Conservation (phyloP, 2,888 invertebrate species). For the Lithophane semibrunnea region DNA sequence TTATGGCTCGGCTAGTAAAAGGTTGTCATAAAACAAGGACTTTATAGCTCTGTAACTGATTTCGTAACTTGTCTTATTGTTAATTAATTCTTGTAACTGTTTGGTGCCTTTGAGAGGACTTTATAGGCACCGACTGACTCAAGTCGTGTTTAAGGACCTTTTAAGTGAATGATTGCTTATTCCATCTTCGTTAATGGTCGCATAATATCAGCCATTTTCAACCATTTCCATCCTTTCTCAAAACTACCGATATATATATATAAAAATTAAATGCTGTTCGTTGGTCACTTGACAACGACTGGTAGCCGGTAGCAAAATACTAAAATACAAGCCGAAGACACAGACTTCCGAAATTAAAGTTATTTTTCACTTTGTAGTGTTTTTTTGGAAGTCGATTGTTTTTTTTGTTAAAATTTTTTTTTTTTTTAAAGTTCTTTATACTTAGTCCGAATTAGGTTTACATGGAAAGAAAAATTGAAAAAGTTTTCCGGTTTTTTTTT, state of each 20-base stretch:
- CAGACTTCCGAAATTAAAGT: no score
- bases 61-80: slow-evolving; percentile 49
- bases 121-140: slow-evolving; percentile 33
- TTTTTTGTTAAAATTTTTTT: no score
- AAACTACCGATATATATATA: slow-evolving; percentile 5
- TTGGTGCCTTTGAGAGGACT: slow-evolving; percentile 28
- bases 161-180: slow-evolving; percentile 26
- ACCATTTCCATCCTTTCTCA: neutral
- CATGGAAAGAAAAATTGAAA: neutral
- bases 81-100: slow-evolving; percentile 47
- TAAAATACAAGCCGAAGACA: no score
- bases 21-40: slow-evolving; percentile 37
- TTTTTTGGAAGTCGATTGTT: no score
- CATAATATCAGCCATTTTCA: slow-evolving; percentile 20
- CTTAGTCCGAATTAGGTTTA: neutral
- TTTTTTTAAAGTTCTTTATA: neutral
- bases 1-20: slow-evolving; percentile 40
- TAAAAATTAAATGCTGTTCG: neutral
- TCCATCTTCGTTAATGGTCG: slow-evolving; percentile 14
- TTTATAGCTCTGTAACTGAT: slow-evolving; percentile 55
- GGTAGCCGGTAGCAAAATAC: no score
- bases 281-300: neutral
- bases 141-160: slow-evolving; percentile 15
- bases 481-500: no score
- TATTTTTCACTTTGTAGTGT: no score